A percentile compares a stretch with the other conserved stretches of the same genome.
Conservation (phyloP, 2,888 invertebrate species). For the Drosophila meridiana region DNA sequence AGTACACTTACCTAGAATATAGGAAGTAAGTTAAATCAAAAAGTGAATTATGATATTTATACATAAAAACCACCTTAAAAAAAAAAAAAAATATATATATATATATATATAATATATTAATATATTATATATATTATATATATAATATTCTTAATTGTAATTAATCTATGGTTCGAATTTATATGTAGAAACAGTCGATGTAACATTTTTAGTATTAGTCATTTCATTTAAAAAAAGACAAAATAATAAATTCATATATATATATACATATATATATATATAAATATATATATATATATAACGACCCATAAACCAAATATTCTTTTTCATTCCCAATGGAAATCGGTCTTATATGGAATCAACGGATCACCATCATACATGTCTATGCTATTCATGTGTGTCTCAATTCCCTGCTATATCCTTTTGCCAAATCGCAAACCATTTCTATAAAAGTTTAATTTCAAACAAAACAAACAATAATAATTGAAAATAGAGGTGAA, state of each 20-base stretch:
- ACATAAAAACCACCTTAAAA: not conserved
- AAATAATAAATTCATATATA: conserved; percentile 40
- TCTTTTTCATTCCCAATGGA: not conserved
- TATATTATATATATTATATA: not conserved
- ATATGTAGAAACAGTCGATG: conserved; percentile 59
- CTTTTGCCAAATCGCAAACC: too few relatives aligned
- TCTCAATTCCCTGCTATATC: too few relatives aligned
- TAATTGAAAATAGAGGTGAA: too few relatives aligned
- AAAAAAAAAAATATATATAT: not conserved
- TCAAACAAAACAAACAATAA: too few relatives aligned
- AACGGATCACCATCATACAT: too few relatives aligned
- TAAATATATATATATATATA: conserved; percentile 1
- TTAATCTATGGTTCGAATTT: conserved; percentile 70
- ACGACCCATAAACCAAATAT: not conserved
- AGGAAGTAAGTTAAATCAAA: conserved; percentile 47
- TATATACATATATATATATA: conserved; percentile 3
- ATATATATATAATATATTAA: conserved; percentile 3
- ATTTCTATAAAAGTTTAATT: too few relatives aligned
- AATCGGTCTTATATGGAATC: too few relatives aligned
- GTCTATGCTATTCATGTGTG: too few relatives aligned
- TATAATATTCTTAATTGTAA: conserved; percentile 5
- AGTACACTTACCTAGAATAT: conserved; percentile 48
- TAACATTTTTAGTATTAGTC: conserved; percentile 50
- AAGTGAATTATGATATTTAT: conserved; percentile 33
- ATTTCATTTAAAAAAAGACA: conserved; percentile 25